Conservation (phyloP, 2,888 invertebrate genomes). For the Barypeithes pellucidus region DNA sequence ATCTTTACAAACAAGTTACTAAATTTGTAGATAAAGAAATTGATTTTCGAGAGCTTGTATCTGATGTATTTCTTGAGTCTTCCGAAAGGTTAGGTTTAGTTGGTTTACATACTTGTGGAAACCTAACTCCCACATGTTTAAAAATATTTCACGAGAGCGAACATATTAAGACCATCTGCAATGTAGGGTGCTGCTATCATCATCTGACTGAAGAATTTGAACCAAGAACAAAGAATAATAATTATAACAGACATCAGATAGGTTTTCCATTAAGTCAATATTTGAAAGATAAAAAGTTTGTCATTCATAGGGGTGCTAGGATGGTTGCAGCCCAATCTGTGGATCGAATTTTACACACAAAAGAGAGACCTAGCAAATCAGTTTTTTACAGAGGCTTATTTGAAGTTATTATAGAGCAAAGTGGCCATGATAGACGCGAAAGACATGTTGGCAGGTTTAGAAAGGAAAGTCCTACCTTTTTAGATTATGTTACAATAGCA, state of each 20-base stretch:
- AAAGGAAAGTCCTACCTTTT: conserved; percentile 75
- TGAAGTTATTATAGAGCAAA: conserved; percentile 75
- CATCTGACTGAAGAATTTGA: conserved; percentile 77
- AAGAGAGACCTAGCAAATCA: conserved; percentile 76
- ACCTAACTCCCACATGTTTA: conserved; percentile 82
- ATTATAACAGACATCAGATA: conserved; percentile 9
- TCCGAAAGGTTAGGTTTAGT: conserved; percentile 73
- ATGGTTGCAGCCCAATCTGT: conserved; percentile 91
- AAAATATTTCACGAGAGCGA: conserved; percentile 77
- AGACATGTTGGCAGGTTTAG: conserved; percentile 75
- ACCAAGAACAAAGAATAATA: neutral
- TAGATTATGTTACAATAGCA: conserved; percentile 81
- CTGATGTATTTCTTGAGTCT: conserved; percentile 71
- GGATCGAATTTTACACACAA: conserved; percentile 77
- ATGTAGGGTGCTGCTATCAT: conserved; percentile 94
- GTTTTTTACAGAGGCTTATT: conserved; percentile 86
- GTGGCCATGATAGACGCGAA: conserved; percentile 66
- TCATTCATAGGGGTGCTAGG: conserved; percentile 83
- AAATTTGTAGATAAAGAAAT: conserved; percentile 76
- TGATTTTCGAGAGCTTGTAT: conserved; percentile 73
- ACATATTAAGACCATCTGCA: conserved; percentile 78
- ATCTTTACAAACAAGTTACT: conserved; percentile 76
- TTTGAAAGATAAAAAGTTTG: conserved; percentile 72
- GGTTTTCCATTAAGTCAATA: conserved; percentile 82
- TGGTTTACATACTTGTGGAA: conserved; percentile 93